These are phyloP conservation scores for Drosophila novamexicana DNA, from an alignment of 1,140 invertebrate species.

Conservation along the genomic window DNA sequence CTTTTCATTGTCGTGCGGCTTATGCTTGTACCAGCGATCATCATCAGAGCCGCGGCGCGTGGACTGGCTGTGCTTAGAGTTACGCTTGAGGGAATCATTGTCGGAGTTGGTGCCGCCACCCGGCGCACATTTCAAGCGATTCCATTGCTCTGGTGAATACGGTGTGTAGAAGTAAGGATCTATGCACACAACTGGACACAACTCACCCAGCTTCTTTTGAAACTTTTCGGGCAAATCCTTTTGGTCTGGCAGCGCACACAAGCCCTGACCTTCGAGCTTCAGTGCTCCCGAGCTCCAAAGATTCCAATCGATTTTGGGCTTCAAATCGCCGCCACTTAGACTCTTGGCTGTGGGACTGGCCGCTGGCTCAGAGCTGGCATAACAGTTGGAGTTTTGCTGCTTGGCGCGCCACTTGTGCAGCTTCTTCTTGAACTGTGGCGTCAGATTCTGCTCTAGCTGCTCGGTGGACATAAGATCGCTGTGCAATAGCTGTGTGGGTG, in stretches of 20 bases:
- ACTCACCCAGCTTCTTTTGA: slow-evolving; percentile 87
- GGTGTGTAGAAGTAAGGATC: not conserved
- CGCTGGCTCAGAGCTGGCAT: slow-evolving; percentile 65
- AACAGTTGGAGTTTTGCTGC: slow-evolving; percentile 82
- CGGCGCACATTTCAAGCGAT: slow-evolving; percentile 85
- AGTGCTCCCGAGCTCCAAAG: slow-evolving; percentile 86
- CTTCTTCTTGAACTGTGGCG: slow-evolving; percentile 92
- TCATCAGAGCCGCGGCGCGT: slow-evolving; percentile 69
- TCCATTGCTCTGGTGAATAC: slow-evolving; percentile 87
- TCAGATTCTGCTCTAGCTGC: slow-evolving; percentile 88
- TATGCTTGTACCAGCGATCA: slow-evolving; percentile 77
- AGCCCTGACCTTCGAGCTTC: slow-evolving; percentile 82
- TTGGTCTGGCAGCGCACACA: slow-evolving; percentile 85
- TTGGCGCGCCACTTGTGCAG: slow-evolving; percentile 94
- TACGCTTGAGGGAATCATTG: slow-evolving; percentile 73
- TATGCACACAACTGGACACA: not conserved
- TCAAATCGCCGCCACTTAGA: slow-evolving; percentile 70
- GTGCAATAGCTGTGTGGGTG: slow-evolving; percentile 61
- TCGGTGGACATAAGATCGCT: slow-evolving; percentile 70
- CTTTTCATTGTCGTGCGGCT: slow-evolving; percentile 79
- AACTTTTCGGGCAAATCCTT: slow-evolving; percentile 89
- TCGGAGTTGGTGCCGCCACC: slow-evolving; percentile 61
- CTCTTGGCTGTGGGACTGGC: slow-evolving; percentile 84
- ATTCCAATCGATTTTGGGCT: slow-evolving; percentile 89
- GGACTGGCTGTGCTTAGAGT: slow-evolving; percentile 59